A percentile compares a stretch with the other conserved stretches of the same genome.
Evolutionary conservation across 2,888 invertebrate species (phyloP).

Genomic region (Noctua fimbriata): DNA sequence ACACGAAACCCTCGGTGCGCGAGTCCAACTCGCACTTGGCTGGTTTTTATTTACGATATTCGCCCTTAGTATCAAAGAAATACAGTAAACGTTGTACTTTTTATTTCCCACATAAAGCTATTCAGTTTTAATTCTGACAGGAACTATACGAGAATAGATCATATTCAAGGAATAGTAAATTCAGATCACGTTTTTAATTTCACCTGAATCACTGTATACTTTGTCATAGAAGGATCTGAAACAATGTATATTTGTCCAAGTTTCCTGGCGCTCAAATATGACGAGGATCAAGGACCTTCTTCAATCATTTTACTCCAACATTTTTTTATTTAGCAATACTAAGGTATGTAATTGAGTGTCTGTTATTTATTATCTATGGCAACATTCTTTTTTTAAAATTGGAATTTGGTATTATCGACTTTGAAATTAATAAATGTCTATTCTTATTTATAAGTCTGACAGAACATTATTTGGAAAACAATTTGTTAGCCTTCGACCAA

Average conservation of each 20-base stretch:
- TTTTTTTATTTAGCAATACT: conserved; percentile 20
- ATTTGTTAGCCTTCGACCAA: conserved; percentile 16
- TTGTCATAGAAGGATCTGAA: conserved; percentile 14
- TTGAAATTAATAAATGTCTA: conserved; percentile 25
- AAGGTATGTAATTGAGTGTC: conserved; percentile 17
- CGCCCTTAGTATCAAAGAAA: neutral
- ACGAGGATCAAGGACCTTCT: conserved; percentile 29
- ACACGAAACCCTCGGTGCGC: no score
- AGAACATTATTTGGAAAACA: conserved; percentile 17
- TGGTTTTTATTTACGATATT: neutral
- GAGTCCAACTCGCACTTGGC: no score
- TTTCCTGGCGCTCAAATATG: conserved; percentile 29
- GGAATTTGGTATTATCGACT: conserved; percentile 11
- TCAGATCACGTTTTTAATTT: conserved; percentile 47
- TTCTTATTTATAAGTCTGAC: conserved; percentile 29
- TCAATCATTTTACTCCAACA: conserved; percentile 25
- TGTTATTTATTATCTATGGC: conserved; percentile 11
- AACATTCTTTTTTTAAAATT: conserved; percentile 15
- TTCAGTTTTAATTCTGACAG: neutral
- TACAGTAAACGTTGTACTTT: neutral
- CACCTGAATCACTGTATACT: conserved; percentile 19
- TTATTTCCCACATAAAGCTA: neutral
- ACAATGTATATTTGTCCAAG: conserved; percentile 10
- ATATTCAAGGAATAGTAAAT: neutral
- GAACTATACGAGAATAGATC: neutral